Percentiles rank a stretch among this genome's conserved stretches.
phyloP scores from a whole-genome alignment of 2,888 invertebrate genomes.

The Tenthredo amoena region DNA sequence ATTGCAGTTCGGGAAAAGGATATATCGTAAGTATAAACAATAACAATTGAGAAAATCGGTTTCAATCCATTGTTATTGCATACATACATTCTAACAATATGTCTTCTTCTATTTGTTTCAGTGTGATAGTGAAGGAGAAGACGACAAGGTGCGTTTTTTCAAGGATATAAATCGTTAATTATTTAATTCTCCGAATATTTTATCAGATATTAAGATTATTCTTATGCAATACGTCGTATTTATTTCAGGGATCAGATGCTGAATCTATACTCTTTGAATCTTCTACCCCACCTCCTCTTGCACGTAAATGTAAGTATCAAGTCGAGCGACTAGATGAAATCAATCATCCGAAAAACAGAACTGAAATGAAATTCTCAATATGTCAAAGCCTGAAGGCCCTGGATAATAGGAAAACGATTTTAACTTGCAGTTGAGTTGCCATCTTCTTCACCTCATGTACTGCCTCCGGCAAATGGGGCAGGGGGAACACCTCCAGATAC shows the following conservation, averaged over 20 bases:
- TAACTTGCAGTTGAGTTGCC: slow-evolving; percentile 76
- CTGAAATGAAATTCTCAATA: background rate
- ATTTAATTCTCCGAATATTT: background rate
- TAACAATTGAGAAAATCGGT: slow-evolving; percentile 55
- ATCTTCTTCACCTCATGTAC: slow-evolving; percentile 76
- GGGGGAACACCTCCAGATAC: slow-evolving; percentile 77
- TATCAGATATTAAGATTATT: slow-evolving; percentile 56
- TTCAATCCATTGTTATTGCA: slow-evolving; percentile 52
- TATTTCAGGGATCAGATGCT: slow-evolving; percentile 86
- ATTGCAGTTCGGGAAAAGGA: slow-evolving; percentile 96
- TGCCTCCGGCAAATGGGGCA: slow-evolving; percentile 76
- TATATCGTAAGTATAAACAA: slow-evolving; percentile 91
- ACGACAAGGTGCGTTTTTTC: slow-evolving; percentile 88
- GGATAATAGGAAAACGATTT: slow-evolving; percentile 19
- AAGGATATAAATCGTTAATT: background rate
- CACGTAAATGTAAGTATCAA: slow-evolving; percentile 79
- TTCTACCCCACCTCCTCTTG: slow-evolving; percentile 83
- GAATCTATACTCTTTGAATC: slow-evolving; percentile 86
- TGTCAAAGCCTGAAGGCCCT: background rate
- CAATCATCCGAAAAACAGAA: background rate
- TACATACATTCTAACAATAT: slow-evolving; percentile 57
- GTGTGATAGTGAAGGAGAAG: slow-evolving; percentile 97
- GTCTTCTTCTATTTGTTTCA: slow-evolving; percentile 79
- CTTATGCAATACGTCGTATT: slow-evolving; percentile 58
- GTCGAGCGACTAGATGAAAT: background rate